Evolutionary conservation across 2,113 vertebrate species (phyloP).

Genomic region (Corynorhinus townsendii): DNA sequence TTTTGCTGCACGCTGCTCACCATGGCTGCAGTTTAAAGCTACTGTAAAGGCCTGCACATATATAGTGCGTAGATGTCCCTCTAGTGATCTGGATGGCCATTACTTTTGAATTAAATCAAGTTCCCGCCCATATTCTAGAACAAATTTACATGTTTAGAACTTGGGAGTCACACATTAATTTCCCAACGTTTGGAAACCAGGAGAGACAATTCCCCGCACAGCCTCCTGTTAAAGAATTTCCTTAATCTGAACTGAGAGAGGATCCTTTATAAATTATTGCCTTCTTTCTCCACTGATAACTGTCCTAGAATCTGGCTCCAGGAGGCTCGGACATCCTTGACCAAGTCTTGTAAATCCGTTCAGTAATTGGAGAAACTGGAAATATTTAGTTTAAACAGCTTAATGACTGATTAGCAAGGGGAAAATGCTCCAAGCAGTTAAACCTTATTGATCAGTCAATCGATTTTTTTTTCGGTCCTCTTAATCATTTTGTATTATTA

Average conservation of each 20-base stretch:
- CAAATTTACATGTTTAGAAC: not conserved
- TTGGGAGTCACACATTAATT: not conserved
- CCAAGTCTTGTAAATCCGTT: constrained; percentile 22
- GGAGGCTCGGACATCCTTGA: not conserved
- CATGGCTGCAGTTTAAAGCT: constrained; percentile 54
- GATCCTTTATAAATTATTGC: not conserved
- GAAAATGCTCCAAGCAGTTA: constrained; percentile 49
- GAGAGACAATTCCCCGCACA: not conserved
- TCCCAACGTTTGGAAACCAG: too few relatives aligned
- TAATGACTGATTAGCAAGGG: constrained; percentile 20
- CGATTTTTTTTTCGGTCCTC: constrained; percentile 36
- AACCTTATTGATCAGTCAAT: constrained; percentile 15
- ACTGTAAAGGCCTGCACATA: constrained; percentile 35
- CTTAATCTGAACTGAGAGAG: not conserved
- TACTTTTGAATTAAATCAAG: not conserved
- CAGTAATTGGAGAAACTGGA: not conserved
- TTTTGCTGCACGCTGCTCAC: not conserved
- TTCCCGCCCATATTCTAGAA: not conserved
- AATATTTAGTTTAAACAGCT: constrained; percentile 63
- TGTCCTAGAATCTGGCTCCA: not conserved
- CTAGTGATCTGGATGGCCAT: not conserved
- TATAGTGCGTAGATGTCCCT: not conserved
- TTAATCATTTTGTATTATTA: constrained; percentile 23
- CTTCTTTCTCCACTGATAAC: not conserved
- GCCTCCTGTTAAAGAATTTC: not conserved